Base-by-base conservation (phyloP, 2,888 invertebrate species). In the Argyresthia goedartella region DNA sequence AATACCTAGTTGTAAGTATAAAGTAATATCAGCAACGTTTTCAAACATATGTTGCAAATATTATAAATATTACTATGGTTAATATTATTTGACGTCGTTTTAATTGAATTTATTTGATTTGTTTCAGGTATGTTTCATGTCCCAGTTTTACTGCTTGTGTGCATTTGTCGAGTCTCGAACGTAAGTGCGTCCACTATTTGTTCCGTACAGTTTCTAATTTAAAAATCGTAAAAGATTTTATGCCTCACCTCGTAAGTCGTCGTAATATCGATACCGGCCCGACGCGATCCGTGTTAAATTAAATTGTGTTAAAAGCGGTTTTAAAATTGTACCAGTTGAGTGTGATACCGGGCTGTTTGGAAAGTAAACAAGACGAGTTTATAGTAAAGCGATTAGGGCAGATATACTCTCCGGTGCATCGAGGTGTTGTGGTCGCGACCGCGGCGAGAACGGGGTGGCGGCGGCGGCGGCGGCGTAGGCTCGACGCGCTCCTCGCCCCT, bases 391-490 rank as follows among this genome's bases (percentile, higher is more conserved):
- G 78, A 81, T 84, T 84, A 81, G 77, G 76, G 74, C 73, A 76
- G 77, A 76, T 72, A 75, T 81, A 78, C 76, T 84, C 80, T 81
- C 81, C 80, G 81, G 80, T 79, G 81, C 79, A 80, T 70, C 74
- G 73, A 25, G 25, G 25, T 25, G 25, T 25, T 25, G 25, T 25
- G 25, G 25, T 25, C 25, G 25, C 25, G 25, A 68, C 69, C 35
- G 8, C 50, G 39, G 39, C 64, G 67, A 67, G 65, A 67, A n/a
- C n/a, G 50, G 75, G 81, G 76, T 73, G 72, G 76, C 71, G 75
- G 76, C 66, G 67, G 62, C 66, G 49, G 42, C 34, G 49, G 49
- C 49, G 35, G 41, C 16, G 33, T 57, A 53, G 54, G 53, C 49
- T 59, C 60, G 80, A 76, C 79, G 73, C 80, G 76, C 66, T 70